phyloP scores from a whole-genome alignment of 2,888 invertebrate species.

The Argynnis bischoffii region DNA sequence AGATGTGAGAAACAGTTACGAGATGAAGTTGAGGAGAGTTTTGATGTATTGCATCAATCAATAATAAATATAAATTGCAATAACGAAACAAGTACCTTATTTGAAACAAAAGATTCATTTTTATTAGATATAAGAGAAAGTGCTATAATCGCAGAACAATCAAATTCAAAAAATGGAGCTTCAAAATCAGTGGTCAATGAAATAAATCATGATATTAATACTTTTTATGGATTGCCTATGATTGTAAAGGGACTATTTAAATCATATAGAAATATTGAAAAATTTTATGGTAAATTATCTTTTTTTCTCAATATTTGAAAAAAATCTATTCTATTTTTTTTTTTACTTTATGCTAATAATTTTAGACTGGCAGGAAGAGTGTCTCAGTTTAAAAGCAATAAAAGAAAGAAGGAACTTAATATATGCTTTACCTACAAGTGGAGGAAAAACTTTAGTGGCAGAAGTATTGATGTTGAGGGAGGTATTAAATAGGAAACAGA shows the following conservation, averaged over 20 bases:
- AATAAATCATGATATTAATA: slow-evolving; percentile 41
- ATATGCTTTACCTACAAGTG: slow-evolving; percentile 97
- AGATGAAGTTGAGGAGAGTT: slow-evolving; percentile 67
- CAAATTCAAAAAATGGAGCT: slow-evolving; percentile 38
- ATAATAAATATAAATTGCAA: slow-evolving; percentile 66
- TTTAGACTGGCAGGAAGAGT: slow-evolving; percentile 97
- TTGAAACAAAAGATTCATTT: slow-evolving; percentile 73
- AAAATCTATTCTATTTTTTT: background rate
- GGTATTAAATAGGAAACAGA: slow-evolving; percentile 89
- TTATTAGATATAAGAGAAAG: slow-evolving; percentile 67
- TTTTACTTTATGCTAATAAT: slow-evolving; percentile 51
- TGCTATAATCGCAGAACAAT: slow-evolving; percentile 46
- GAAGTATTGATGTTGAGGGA: slow-evolving; percentile 96
- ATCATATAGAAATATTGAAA: slow-evolving; percentile 88
- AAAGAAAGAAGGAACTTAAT: slow-evolving; percentile 90
- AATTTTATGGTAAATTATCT: slow-evolving; percentile 88
- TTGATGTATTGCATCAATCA: slow-evolving; percentile 78
- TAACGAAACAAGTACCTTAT: slow-evolving; percentile 51
- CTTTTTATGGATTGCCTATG: slow-evolving; percentile 91
- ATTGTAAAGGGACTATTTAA: slow-evolving; percentile 87
- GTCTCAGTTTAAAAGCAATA: slow-evolving; percentile 90
- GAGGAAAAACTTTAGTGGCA: slow-evolving; percentile 98
- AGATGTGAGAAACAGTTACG: slow-evolving; percentile 48
- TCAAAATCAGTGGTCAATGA: slow-evolving; percentile 37
- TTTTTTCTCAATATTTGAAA: background rate